Evolutionary conservation across 2,797 vertebrate species (phyloP), one percentile per base, ranked within the genome.

Genomic region (Poecilia velifera): DNA sequence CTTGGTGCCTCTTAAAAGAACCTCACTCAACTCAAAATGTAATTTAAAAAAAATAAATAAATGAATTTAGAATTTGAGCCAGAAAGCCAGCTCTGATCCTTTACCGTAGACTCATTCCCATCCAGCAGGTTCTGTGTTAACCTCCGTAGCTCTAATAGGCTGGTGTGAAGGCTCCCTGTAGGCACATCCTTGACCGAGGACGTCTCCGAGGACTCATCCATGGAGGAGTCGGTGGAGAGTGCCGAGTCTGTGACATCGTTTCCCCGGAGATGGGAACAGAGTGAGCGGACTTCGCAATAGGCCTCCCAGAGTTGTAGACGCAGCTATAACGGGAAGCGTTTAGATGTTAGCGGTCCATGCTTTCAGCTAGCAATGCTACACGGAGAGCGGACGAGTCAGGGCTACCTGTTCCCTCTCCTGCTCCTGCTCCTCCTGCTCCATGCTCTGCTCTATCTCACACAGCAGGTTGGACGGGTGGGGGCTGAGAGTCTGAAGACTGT

Each of bases 371-470:
- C 14, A 20, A 0, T 22, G 62, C 53, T 46, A 31, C 28, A 71
- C 6, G 1, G 20, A 77, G 76, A 62, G 22, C 14, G 31, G 31
- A n/a, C 39, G 3, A 10, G 49, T 47, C 34, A 31, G 59, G 8
- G 18, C 39, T 94, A 99, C 98, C 97, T 99, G 98, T 81, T 99
- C 98, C 86, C 98, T 89, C 91, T 99, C 98, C 87, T 99, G 98
- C 91, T 99, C 98, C 89, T 98, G 95, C 91, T 99, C 98, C 90
- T 99, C 98, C 25, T 98, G 98, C 92, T 99, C 98, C 97, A 99
- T 99, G 94, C 98, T 98, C 93, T 99, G 98, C 77, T 99, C 98
- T 1, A 99, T 99, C 93, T 99, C 98, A 14, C 97, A 98, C 82
- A 99, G 96, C 79, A 99, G 95, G 73, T 97, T 99, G 0, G 96